phyloP scores from a whole-genome alignment of 2,888 invertebrate species.

The Calameuta idolon region DNA sequence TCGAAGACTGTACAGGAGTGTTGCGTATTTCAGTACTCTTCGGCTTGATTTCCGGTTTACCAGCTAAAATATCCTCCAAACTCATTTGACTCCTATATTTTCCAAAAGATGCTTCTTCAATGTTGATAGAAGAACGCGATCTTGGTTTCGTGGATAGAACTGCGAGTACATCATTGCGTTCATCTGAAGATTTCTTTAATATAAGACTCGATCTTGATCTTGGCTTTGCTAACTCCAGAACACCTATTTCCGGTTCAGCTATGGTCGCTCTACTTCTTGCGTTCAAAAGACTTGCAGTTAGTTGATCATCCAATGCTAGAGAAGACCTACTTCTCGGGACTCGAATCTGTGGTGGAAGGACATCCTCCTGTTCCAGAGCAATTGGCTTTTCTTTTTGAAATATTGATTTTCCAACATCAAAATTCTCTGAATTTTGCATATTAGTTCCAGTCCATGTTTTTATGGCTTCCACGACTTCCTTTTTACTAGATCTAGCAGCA shows the following conservation, averaged over 20 bases:
- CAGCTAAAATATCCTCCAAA: slow-evolving; percentile 56
- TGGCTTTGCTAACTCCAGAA: slow-evolving; percentile 8
- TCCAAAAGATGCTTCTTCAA: slow-evolving; percentile 50
- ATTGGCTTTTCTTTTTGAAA: neutral
- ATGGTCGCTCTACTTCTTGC: neutral
- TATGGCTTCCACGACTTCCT: neutral
- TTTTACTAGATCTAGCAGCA: neutral
- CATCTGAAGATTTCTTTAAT: slow-evolving; percentile 35
- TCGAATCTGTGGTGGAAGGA: neutral
- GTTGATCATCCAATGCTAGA: neutral
- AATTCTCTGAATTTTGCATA: slow-evolving; percentile 23
- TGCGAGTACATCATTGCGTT: slow-evolving; percentile 51
- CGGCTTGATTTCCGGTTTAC: slow-evolving; percentile 40
- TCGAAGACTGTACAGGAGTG: neutral
- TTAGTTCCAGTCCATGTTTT: neutral
- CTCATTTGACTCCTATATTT: slow-evolving; percentile 57
- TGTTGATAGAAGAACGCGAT: slow-evolving; percentile 58
- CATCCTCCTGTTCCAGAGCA: neutral
- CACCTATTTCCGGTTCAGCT: neutral
- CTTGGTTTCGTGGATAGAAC: slow-evolving; percentile 57
- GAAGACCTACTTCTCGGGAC: slow-evolving; percentile 8
- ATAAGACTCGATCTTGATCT: slow-evolving; percentile 17
- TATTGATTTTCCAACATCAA: slow-evolving; percentile 5
- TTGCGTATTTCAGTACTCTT: neutral
- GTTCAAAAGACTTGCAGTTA: neutral